Evolutionary conservation across 2,888 invertebrate species (phyloP).

Genomic region (Pomacea canaliculata): DNA sequence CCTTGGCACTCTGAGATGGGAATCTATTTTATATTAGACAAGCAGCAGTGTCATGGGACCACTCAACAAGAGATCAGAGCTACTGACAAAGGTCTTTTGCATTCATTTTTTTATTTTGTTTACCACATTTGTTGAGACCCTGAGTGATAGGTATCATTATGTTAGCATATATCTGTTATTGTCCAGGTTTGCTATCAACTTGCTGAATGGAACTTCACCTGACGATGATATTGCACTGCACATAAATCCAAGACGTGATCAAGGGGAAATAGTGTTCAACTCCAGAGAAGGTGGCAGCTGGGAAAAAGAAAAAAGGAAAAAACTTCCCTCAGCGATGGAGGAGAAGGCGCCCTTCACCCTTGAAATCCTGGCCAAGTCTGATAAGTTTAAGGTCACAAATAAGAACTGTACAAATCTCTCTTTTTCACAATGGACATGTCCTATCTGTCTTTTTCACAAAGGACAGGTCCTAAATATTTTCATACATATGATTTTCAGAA

Average conservation of each 20-base stretch:
- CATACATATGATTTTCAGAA: no score
- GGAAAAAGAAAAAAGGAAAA: slow-evolving; percentile 49
- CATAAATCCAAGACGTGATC: slow-evolving; percentile 47
- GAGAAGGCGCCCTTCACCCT: slow-evolving; percentile 46
- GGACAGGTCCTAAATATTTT: no score
- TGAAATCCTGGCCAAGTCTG: slow-evolving; percentile 40
- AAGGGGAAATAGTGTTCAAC: slow-evolving; percentile 42
- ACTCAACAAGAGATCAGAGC: no score
- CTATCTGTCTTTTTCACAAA: no score
- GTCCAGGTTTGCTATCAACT: slow-evolving; percentile 48
- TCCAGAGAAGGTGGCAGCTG: slow-evolving; percentile 43
- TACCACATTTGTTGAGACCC: not conserved
- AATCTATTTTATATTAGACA: no score
- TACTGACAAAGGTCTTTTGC: no score
- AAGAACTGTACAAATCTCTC: not conserved
- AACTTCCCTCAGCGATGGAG: slow-evolving; percentile 40
- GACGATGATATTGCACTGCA: slow-evolving; percentile 49
- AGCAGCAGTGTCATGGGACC: no score
- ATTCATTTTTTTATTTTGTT: not conserved
- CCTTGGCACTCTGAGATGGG: no score
- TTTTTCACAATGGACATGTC: no score
- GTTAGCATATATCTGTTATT: no score
- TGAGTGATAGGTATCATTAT: no score
- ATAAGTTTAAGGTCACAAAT: slow-evolving; percentile 45
- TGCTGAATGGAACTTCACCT: slow-evolving; percentile 38